Conservation (phyloP, 2,888 invertebrate species). For the Erebia palarica region DNA sequence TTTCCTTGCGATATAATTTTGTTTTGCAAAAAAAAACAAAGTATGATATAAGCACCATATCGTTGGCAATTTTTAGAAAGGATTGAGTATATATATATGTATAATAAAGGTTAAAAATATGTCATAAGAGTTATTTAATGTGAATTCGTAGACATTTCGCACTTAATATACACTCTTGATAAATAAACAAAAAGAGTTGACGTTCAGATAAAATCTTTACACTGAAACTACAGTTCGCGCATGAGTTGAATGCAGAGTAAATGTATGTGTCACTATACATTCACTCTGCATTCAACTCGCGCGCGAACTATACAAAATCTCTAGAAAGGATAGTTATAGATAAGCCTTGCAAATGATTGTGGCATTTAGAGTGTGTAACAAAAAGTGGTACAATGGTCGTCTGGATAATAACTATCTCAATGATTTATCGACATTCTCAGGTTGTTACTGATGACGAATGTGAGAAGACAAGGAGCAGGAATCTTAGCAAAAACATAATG, state of each 20-base stretch:
- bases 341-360: constrained; percentile 11
- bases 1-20: constrained; percentile 40
- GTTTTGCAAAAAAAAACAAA: neutral
- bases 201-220: neutral
- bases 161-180: neutral
- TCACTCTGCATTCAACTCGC: too few relatives aligned
- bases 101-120: too few relatives aligned
- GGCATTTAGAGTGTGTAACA: constrained; percentile 18
- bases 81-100: too few relatives aligned
- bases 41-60: constrained; percentile 24
- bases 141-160: neutral
- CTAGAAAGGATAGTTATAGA: neutral
- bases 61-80: constrained; percentile 3
- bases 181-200: neutral
- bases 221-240: neutral
- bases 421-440: constrained; percentile 15
- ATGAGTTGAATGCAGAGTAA: too few relatives aligned
- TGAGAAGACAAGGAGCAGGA: neutral
- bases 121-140: too few relatives aligned
- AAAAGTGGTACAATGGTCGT: constrained; percentile 20
- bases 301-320: neutral
- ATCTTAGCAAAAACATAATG: neutral
- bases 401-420: constrained; percentile 14
- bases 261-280: too few relatives aligned
- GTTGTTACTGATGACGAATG: constrained; percentile 15